phyloP scores from a whole-genome alignment of 2,888 invertebrate genomes.

The Lepidocyrtinus sp. region DNA sequence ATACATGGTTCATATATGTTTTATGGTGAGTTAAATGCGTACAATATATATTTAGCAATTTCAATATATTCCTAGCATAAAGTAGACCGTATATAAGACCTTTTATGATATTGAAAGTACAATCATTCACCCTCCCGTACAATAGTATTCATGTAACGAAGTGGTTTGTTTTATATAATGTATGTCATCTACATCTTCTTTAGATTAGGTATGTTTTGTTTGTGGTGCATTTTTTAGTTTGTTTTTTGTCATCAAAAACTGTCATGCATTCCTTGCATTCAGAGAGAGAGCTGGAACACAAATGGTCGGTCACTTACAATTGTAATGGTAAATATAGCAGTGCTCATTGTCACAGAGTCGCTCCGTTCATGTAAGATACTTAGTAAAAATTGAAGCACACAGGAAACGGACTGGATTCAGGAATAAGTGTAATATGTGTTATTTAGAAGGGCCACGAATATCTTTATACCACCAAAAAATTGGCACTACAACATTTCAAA shows the following conservation, averaged over 20 bases:
- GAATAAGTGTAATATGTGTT: neutral
- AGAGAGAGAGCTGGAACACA: slow-evolving; percentile 59
- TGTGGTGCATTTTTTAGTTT: slow-evolving; percentile 42
- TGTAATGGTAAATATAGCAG: slow-evolving; percentile 37
- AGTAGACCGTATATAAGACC: slow-evolving; percentile 17
- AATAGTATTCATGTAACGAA: slow-evolving; percentile 24
- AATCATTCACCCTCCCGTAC: slow-evolving; percentile 22
- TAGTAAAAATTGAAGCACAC: slow-evolving; percentile 37
- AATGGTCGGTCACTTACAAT: slow-evolving; percentile 59
- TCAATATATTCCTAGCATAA: slow-evolving; percentile 24
- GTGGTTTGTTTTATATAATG: slow-evolving; percentile 53
- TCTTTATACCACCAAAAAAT: slow-evolving; percentile 24
- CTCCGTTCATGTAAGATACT: slow-evolving; percentile 35
- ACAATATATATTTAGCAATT: slow-evolving; percentile 24
- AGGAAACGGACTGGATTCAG: slow-evolving; percentile 21
- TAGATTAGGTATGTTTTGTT: slow-evolving; percentile 23
- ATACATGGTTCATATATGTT: neutral
- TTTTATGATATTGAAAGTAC: slow-evolving; percentile 51
- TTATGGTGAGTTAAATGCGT: neutral
- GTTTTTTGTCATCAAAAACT: slow-evolving; percentile 14
- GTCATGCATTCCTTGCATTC: slow-evolving; percentile 41
- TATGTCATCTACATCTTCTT: slow-evolving; percentile 23
- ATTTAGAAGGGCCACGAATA: slow-evolving; percentile 34
- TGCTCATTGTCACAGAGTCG: slow-evolving; percentile 58
- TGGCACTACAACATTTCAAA: slow-evolving; percentile 32